A percentile compares a stretch with the other conserved stretches of the same genome.
Conservation (phyloP, 2,888 invertebrate genomes). For the Syrista parreyssii region DNA sequence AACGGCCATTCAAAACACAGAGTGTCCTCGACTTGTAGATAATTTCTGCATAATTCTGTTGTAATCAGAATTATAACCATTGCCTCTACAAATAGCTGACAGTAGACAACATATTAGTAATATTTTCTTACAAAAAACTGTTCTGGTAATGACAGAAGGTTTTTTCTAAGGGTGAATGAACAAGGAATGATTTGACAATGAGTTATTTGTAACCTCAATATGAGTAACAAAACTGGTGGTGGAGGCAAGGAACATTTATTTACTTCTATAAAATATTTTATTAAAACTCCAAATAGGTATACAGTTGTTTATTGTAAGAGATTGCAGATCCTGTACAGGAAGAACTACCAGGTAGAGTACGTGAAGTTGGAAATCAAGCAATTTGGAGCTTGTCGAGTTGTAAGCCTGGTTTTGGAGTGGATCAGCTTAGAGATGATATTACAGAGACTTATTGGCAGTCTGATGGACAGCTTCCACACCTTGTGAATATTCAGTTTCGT, state of each 20-base stretch:
- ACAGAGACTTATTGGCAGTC: constrained; percentile 99
- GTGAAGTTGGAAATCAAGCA: constrained; percentile 92
- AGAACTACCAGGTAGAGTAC: constrained; percentile 72
- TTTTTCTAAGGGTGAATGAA: background rate
- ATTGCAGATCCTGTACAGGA: constrained; percentile 70
- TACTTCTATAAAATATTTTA: background rate
- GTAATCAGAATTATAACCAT: background rate
- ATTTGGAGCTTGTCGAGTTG: constrained; percentile 99
- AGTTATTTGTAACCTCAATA: constrained; percentile 26
- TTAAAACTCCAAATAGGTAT: background rate
- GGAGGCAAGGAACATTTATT: constrained; percentile 27
- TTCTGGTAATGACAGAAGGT: background rate
- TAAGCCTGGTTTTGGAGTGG: constrained; percentile 98
- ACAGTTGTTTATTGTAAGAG: background rate
- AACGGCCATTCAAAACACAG: constrained; percentile 16
- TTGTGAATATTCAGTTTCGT: constrained; percentile 96
- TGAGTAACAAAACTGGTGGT: constrained; percentile 48
- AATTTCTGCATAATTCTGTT: background rate
- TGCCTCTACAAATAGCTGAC: background rate
- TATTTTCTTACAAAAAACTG: background rate
- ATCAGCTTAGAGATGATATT: constrained; percentile 93
- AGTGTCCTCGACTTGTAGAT: background rate
- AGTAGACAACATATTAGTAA: background rate
- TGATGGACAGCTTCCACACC: constrained; percentile 97
- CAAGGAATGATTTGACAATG: background rate